Conservation (phyloP, 2,888 invertebrate genomes). For the Sclerodermus sp. region DNA sequence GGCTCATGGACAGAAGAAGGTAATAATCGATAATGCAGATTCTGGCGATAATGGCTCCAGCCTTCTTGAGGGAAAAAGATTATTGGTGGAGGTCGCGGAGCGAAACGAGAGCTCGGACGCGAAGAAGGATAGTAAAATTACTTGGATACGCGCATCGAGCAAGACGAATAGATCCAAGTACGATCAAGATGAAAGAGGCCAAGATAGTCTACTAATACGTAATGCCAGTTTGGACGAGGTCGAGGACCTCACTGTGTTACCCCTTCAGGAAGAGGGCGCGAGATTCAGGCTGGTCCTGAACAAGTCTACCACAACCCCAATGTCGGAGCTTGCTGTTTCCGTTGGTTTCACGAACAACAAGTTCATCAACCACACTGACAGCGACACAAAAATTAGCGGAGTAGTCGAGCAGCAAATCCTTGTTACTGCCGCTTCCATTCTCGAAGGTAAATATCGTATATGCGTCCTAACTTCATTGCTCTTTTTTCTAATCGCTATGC, state of each 20-base stretch:
- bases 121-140: conserved; percentile 42
- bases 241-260: conserved; percentile 33
- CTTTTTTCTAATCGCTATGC: background rate
- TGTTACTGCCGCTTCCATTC: conserved; percentile 43
- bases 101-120: background rate
- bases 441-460: conserved; percentile 33
- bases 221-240: conserved; percentile 20
- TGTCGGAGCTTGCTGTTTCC: no score
- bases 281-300: conserved; percentile 40
- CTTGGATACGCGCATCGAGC: conserved; percentile 39
- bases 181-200: conserved; percentile 22
- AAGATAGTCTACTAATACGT: conserved; percentile 1
- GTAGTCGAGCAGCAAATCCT: conserved; percentile 38
- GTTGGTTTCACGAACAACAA: conserved; percentile 12
- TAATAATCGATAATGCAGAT: background rate
- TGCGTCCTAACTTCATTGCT: no score
- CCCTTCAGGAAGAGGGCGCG: conserved; percentile 38
- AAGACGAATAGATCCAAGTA: conserved; percentile 29
- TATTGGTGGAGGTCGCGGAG: conserved; percentile 3
- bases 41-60: conserved; percentile 9
- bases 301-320: conserved; percentile 28
- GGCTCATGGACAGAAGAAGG: no score
- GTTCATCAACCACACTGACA: conserved; percentile 38
- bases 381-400: conserved; percentile 37
- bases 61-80: background rate